Percentiles rank a stretch among this genome's conserved stretches.
Evolutionary conservation across 35 echinoderm and acorn worm species (phyloP).

Genomic region (Ophiothrix spiculata): DNA sequence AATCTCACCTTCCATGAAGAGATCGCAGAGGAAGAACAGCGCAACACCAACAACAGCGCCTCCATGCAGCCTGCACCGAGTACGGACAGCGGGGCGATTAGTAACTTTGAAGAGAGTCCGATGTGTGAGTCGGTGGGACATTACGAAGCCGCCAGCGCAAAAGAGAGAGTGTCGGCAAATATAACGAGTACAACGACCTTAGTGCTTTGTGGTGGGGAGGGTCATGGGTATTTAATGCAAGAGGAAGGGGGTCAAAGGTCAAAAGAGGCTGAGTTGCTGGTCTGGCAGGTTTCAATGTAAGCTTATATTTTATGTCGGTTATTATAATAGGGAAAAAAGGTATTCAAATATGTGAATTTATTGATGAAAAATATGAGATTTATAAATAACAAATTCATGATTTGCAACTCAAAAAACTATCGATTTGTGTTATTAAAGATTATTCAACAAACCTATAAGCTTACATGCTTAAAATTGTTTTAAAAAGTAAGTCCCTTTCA

Average conservation of each 20-base stretch:
- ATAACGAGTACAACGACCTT: constrained; percentile 82
- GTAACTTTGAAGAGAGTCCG: constrained; percentile 27
- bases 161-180: constrained; percentile 74
- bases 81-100: constrained; percentile 23
- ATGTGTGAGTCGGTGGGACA: neutral
- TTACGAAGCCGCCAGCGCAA: constrained; percentile 14
- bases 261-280: constrained; percentile 72
- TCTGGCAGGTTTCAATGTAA: constrained; percentile 94
- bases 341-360: too few species aligned
- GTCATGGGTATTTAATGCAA: constrained; percentile 79
- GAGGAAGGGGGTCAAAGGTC: constrained; percentile 40
- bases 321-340: too few species aligned
- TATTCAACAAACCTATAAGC: too few species aligned
- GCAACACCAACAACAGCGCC: constrained; percentile 14
- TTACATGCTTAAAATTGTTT: too few species aligned
- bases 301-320: too few species aligned
- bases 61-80: constrained; percentile 43
- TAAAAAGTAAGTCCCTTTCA: too few species aligned
- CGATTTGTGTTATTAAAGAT: too few species aligned
- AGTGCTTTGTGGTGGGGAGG: constrained; percentile 84
- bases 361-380: too few species aligned
- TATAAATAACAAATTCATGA: too few species aligned
- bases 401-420: too few species aligned
- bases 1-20: constrained; percentile 70
- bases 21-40: neutral